A percentile compares a stretch with the other conserved stretches of the same genome.
Evolutionary conservation across 2,113 vertebrate species (phyloP).

Genomic region (Tachysurus fulvidraco): DNA sequence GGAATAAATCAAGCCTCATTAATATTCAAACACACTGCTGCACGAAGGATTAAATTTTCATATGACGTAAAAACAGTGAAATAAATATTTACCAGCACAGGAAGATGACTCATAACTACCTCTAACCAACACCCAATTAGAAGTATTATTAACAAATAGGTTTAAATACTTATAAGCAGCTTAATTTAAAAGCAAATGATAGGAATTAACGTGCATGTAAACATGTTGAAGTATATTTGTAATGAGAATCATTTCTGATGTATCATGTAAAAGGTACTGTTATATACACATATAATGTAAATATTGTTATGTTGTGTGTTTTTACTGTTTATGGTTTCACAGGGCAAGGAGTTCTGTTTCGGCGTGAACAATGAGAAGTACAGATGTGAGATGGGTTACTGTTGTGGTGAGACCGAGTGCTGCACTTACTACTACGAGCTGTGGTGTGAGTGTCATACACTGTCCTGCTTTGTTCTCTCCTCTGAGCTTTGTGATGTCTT

Average conservation of each 20-base stretch:
- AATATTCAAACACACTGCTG: neutral
- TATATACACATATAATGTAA: no score
- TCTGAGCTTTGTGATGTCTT: neutral
- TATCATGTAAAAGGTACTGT: neutral
- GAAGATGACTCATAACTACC: neutral
- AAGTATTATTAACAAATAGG: neutral
- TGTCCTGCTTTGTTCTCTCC: neutral
- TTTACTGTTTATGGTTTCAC: slow-evolving; percentile 46
- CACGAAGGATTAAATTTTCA: neutral
- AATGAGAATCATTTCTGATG: neutral
- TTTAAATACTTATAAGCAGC: neutral
- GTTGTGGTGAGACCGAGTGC: slow-evolving; percentile 81
- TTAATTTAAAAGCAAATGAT: neutral
- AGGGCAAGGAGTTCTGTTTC: slow-evolving; percentile 80
- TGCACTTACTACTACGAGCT: slow-evolving; percentile 84
- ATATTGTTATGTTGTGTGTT: neutral
- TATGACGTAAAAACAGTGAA: neutral
- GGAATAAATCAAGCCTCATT: no score
- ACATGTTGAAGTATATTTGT: neutral
- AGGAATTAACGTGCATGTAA: no score
- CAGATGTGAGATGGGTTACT: slow-evolving; percentile 81
- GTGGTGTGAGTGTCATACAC: slow-evolving; percentile 74
- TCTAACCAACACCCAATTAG: neutral
- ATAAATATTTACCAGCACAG: neutral
- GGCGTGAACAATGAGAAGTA: slow-evolving; percentile 81